Evolutionary conservation across 2,888 invertebrate species (phyloP).

Genomic region (Microctonus hyperodae): DNA sequence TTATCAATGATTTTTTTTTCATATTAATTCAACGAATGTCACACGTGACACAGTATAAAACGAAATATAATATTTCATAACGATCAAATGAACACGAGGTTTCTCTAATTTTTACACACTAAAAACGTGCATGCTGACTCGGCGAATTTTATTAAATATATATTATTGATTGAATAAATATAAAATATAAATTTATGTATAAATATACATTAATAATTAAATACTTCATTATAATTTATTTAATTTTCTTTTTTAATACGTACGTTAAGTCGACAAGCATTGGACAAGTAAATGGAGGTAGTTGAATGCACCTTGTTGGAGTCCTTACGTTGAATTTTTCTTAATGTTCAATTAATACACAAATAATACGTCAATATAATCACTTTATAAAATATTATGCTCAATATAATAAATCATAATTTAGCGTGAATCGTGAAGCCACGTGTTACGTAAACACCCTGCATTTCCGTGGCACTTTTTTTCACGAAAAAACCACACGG

Average conservation of each 20-base stretch:
- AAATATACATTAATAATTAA: neutral
- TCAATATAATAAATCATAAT: conserved; percentile 29
- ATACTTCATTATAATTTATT: neutral
- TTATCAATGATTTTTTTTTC: neutral
- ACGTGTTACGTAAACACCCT: conserved; percentile 57
- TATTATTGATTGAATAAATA: conserved; percentile 9
- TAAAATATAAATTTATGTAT: conserved; percentile 6
- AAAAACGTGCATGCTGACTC: conserved; percentile 49
- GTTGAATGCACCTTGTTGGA: conserved; percentile 30
- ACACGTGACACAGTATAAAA: neutral
- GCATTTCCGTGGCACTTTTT: conserved; percentile 51
- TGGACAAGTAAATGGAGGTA: conserved; percentile 33
- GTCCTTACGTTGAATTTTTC: conserved; percentile 34
- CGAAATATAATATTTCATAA: neutral
- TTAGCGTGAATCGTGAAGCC: conserved; percentile 42
- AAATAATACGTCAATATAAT: conserved; percentile 28
- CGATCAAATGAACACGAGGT: conserved; percentile 35
- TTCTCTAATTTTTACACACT: conserved; percentile 4
- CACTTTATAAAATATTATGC: conserved; percentile 33
- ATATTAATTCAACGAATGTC: neutral
- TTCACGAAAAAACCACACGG: conserved; percentile 43
- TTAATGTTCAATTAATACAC: conserved; percentile 27
- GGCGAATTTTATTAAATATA: conserved; percentile 43
- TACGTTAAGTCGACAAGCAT: conserved; percentile 22
- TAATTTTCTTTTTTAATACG: neutral